Conservation (phyloP, 2,888 invertebrate species). For the Chrysolina oricalcia region DNA sequence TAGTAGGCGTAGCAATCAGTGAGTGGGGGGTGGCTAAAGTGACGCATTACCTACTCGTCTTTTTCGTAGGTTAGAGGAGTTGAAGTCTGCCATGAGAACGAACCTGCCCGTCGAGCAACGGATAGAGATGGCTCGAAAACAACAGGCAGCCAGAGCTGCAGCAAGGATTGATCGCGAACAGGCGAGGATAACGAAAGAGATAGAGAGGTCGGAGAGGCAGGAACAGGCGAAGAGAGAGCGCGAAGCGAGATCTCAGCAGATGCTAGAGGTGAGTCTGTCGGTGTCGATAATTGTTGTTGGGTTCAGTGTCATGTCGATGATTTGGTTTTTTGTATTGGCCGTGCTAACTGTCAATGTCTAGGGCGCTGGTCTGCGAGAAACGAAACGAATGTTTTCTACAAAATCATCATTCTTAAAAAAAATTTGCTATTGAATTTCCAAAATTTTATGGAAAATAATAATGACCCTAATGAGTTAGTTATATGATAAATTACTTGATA, state of each 20-base stretch:
- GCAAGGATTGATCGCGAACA: conserved; percentile 83
- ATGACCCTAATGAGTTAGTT: too few relatives aligned
- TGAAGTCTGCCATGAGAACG: conserved; percentile 78
- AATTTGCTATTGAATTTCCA: too few relatives aligned
- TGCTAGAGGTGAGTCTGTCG: conserved; percentile 82
- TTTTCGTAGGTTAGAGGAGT: conserved; percentile 77
- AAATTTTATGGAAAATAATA: too few relatives aligned
- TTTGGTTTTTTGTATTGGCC: neutral
- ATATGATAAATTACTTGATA: too few relatives aligned
- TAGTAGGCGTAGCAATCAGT: neutral
- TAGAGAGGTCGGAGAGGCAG: conserved; percentile 87
- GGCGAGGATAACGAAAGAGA: conserved; percentile 78
- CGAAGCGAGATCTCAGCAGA: conserved; percentile 87
- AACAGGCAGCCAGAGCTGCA: conserved; percentile 84
- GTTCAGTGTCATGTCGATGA: neutral
- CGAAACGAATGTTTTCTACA: too few relatives aligned
- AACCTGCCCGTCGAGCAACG: conserved; percentile 83
- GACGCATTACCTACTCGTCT: neutral
- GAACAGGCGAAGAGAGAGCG: conserved; percentile 88
- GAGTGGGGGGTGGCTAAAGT: neutral
- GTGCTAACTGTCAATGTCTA: too few relatives aligned
- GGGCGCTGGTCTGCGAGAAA: too few relatives aligned
- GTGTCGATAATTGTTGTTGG: neutral
- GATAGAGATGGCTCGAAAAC: conserved; percentile 82
- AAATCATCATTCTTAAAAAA: too few relatives aligned